Base-by-base conservation (phyloP, 2,888 invertebrate genomes). In the Cheilosia urbana region DNA sequence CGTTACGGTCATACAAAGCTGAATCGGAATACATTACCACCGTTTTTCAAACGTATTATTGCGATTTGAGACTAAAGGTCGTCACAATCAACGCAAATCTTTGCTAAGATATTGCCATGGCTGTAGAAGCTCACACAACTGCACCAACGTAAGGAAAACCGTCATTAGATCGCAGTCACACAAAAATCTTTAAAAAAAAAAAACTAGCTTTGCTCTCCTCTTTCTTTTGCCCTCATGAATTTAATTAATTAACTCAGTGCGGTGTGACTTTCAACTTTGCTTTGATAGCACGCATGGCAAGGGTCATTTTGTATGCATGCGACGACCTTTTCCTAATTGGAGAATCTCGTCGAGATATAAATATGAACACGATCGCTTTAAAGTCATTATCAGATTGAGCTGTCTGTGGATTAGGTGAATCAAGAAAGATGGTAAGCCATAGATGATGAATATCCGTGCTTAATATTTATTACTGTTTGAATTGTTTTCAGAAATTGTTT, bases 241-340 rank as follows among this genome's bases (percentile, higher is more conserved):
- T 13, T 37, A 75, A 85, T 85, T 85, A 80, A 80, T 80, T 73
- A 76, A 65, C 60, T 66, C 42, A 30, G n/a, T 68, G 51, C 9
- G 34, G 37, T 60, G 49, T 63, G 71, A 58, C 49, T 51, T 63
- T 42, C 51, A 51, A 63, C 45, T 53, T 47, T 42, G 17, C 55
- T 34, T 51, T 4, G 37, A 42, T 24, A 30, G 40, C 65, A 45
- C 1, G 40, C 30, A 40, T 51, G 58, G 51, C 45, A 75, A 84
- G 75, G 84, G 75, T 75, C 60, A 80, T 79, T 79, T 71, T 53
- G 53, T 76, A 84, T 84, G 75, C 79, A 79, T 65, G 60, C 34
- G 30, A 53, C 65, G 58, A 60, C 49, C 57, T 76, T 72, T 72
- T 60, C 55, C 30, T 42, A 30, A 55, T 68, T 57, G 19, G 49